Evolutionary conservation across 2,797 vertebrate species (phyloP), one percentile per base, ranked within the genome.

Genomic region (Lateolabrax maculatus): DNA sequence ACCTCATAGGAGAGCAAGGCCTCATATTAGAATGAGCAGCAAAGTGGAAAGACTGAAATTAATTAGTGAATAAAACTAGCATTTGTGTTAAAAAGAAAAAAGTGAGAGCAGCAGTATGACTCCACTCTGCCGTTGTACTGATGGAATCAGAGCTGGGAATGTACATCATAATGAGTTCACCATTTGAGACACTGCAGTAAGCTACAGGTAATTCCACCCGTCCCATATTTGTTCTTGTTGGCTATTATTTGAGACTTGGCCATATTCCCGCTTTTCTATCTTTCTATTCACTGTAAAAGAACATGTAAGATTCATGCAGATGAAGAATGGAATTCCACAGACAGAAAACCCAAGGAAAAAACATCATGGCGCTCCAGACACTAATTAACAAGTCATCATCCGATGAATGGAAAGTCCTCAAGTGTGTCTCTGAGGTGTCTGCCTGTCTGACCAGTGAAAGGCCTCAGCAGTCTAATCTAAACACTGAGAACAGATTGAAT

Each of bases 351-450:
- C 12, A 34, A 60, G 36, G 2, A 55, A 55, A 60, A 29, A 10
- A 43, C n/a, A 43, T 21, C 25, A 15, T 0, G 2, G 27, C 3
- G 39, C 34, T 58, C 25, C 21, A 41, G 49, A 55, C 39, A 41
- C 41, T 27, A 53, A 70, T 63, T 49, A 57, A 29, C 39, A 62
- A 51, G 25, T 66, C 39, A 44, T 73, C 41, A 63, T 37, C n/a
- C 31, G 49, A 80, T 55, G 31, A 31, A 46, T 44, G 36, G 9
- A 73, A 76, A 69, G 27, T 67, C 51, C 55, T 58, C 31, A 36
- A 60, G 44, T 64, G 9, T 71, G 66, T 61, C 37, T 69, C 29
- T 67, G 73, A 74, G 37, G 49, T 63, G 53, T 77, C 48, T 49
- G 37, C 43, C 29, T 37, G 64, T 58, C 72, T 44, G 25, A 55